Evolutionary conservation across 2,113 vertebrate genomes (phyloP).

Genomic region (Centropus bengalensis): DNA sequence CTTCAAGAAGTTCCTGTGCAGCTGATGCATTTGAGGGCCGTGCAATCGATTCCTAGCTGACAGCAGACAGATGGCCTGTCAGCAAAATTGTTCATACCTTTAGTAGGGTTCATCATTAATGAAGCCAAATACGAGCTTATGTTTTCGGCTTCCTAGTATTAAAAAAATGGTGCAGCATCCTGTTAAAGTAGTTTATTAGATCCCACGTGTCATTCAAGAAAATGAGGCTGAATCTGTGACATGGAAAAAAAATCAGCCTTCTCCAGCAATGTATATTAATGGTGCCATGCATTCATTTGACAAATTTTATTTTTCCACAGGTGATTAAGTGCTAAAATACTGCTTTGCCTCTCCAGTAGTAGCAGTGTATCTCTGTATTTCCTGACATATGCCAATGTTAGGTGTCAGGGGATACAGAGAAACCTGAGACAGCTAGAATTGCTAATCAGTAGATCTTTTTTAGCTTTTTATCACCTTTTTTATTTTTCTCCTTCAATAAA

Average conservation of each 20-base stretch:
- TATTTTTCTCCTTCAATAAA: neutral
- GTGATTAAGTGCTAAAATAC: neutral
- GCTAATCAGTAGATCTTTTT: neutral
- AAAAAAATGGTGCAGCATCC: neutral
- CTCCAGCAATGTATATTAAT: neutral
- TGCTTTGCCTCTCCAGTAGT: neutral
- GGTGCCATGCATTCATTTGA: neutral
- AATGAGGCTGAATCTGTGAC: neutral
- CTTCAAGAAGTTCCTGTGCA: constrained; percentile 28
- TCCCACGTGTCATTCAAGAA: constrained; percentile 18
- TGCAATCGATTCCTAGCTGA: constrained; percentile 36
- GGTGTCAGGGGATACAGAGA: neutral
- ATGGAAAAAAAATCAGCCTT: neutral
- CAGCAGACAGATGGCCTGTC: constrained; percentile 72
- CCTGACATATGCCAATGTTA: neutral
- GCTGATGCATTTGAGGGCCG: constrained; percentile 16
- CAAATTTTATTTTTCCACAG: neutral
- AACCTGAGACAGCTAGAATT: neutral
- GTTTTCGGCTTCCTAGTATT: constrained; percentile 33
- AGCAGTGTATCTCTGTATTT: neutral
- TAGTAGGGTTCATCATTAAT: constrained; percentile 56
- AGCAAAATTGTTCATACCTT: constrained; percentile 45
- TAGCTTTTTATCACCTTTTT: neutral
- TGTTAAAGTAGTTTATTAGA: constrained; percentile 25
- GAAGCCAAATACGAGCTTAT: neutral